A percentile compares a stretch with the other conserved stretches of the same genome.
Conservation (phyloP, 2,888 invertebrate species). For the Melipona beecheii region DNA sequence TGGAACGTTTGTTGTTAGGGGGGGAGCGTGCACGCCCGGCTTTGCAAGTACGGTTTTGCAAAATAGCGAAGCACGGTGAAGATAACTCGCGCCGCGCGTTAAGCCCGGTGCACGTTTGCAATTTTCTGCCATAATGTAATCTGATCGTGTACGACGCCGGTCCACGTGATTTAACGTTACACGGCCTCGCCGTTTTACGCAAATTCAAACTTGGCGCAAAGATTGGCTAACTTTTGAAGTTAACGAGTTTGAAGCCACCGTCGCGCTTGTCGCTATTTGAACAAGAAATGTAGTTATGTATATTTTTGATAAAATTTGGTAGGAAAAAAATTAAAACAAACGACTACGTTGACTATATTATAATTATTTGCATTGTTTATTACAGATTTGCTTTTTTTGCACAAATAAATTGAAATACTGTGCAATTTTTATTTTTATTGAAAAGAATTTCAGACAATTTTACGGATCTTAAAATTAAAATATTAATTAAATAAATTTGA, state of each 20-base stretch:
- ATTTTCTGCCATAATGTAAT: slow-evolving; percentile 23
- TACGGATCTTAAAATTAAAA: too few relatives aligned
- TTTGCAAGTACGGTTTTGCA: slow-evolving; percentile 1
- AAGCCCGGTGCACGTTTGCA: slow-evolving; percentile 9
- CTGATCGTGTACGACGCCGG: neutral
- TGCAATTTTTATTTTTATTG: neutral
- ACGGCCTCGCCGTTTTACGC: neutral
- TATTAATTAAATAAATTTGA: neutral
- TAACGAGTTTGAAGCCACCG: neutral
- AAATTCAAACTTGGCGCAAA: neutral
- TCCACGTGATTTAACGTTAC: neutral
- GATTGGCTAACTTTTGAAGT: neutral
- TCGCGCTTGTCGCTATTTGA: neutral
- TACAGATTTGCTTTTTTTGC: too few relatives aligned
- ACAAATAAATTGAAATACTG: too few relatives aligned
- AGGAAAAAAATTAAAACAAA: too few relatives aligned
- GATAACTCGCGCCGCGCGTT: neutral
- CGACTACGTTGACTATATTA: too few relatives aligned
- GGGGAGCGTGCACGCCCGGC: neutral
- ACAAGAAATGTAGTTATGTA: neutral
- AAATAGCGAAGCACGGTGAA: neutral
- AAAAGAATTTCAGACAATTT: neutral
- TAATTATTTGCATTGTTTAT: too few relatives aligned
- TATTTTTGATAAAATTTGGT: too few relatives aligned
- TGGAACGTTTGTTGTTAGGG: neutral